Percentiles rank a stretch among this genome's conserved stretches.
Evolutionary conservation across 2,888 invertebrate genomes (phyloP).

Genomic region (Coleophora deauratella): DNA sequence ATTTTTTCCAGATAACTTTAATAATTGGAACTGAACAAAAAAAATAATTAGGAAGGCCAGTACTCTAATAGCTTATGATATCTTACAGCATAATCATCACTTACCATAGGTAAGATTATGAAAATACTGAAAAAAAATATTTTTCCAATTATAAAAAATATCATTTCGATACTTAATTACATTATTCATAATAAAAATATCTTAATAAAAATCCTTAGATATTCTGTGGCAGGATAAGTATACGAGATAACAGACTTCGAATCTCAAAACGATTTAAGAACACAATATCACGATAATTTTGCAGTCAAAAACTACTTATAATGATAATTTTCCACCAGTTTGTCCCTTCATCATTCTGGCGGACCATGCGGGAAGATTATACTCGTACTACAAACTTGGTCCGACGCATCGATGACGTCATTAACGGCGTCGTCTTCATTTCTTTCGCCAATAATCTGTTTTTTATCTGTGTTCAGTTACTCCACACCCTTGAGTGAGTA

Average conservation of each 20-base stretch:
- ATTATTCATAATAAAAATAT: too few relatives aligned
- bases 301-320: too few relatives aligned
- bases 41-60: too few relatives aligned
- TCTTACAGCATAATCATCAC: too few relatives aligned
- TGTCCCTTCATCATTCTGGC: conserved; percentile 41
- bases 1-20: too few relatives aligned
- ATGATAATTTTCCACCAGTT: conserved; percentile 25
- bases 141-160: background rate
- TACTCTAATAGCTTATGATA: too few relatives aligned
- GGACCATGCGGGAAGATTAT: conserved; percentile 73
- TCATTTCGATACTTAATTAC: background rate
- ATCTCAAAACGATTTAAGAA: too few relatives aligned
- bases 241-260: too few relatives aligned
- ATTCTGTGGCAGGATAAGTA: too few relatives aligned
- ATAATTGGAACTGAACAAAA: too few relatives aligned
- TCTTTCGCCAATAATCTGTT: conserved; percentile 81
- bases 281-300: too few relatives aligned
- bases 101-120: background rate
- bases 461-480: conserved; percentile 80
- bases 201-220: too few relatives aligned
- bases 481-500: conserved; percentile 77
- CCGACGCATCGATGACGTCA: conserved; percentile 70
- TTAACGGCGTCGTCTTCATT: conserved; percentile 77
- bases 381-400: conserved; percentile 73
- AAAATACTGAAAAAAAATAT: background rate